phyloP scores from a whole-genome alignment of 1,140 invertebrate genomes.

The Conus betulinus region DNA sequence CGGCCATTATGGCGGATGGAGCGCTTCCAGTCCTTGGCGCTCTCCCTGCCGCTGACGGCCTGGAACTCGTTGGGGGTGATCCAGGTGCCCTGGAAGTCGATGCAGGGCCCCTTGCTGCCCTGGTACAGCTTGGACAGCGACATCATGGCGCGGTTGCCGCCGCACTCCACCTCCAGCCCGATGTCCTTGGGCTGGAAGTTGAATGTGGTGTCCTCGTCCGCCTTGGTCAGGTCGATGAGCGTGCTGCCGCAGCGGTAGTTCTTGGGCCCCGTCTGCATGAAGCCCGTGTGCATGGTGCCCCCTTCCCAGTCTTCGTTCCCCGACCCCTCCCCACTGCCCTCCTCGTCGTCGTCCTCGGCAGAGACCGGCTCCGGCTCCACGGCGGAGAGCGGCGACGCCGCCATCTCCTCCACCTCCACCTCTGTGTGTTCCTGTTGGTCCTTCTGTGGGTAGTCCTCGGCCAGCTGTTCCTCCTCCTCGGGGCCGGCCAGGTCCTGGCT shows the following conservation, averaged over 20 bases:
- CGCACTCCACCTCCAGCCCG: slow-evolving; percentile 76
- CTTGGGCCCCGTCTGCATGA: slow-evolving; percentile 50
- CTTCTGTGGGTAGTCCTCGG: background rate
- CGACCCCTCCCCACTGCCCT: slow-evolving; percentile 9
- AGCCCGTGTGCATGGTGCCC: slow-evolving; percentile 48
- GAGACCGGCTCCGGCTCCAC: background rate
- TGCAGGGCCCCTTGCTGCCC: slow-evolving; percentile 76
- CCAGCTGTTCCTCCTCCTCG: background rate
- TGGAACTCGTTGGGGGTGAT: slow-evolving; percentile 79
- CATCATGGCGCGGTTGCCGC: slow-evolving; percentile 72
- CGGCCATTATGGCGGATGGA: slow-evolving; percentile 77
- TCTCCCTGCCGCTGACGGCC: slow-evolving; percentile 77
- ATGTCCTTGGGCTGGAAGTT: slow-evolving; percentile 68
- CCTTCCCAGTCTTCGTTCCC: slow-evolving; percentile 33
- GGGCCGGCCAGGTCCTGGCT: background rate
- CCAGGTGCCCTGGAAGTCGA: slow-evolving; percentile 74
- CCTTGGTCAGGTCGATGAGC: slow-evolving; percentile 45
- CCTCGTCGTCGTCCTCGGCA: slow-evolving; percentile 12
- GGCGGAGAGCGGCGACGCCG: background rate
- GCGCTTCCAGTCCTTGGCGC: slow-evolving; percentile 79
- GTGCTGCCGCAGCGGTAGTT: slow-evolving; percentile 51
- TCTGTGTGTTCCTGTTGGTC: background rate
- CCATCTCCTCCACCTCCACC: slow-evolving; percentile 11
- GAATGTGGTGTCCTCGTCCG: slow-evolving; percentile 68
- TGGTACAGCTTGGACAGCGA: slow-evolving; percentile 75